These are phyloP conservation scores for Drosophila erecta DNA, from an alignment of 1,140 invertebrate species.

Conservation along the genomic window DNA sequence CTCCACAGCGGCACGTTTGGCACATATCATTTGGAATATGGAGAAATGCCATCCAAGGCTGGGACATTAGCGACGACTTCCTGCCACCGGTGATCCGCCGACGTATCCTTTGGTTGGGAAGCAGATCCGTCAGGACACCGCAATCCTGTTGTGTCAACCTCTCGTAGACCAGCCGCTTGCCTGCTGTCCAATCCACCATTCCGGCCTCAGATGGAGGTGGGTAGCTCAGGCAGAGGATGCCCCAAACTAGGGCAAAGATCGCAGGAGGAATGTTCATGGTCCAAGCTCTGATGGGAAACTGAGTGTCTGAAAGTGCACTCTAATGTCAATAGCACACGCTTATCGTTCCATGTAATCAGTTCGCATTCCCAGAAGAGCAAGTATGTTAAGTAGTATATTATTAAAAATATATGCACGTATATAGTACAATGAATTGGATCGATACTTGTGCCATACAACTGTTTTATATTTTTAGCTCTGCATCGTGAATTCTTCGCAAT, in stretches of 20 bases:
- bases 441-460: no score
- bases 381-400: background rate
- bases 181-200: background rate
- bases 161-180: background rate
- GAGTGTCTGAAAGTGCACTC: background rate
- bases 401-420: background rate
- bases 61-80: background rate
- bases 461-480: no score
- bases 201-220: background rate
- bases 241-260: background rate
- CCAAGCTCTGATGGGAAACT: background rate
- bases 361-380: background rate
- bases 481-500: background rate
- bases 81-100: background rate
- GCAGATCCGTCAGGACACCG: background rate
- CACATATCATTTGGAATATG: background rate
- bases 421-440: no score
- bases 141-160: background rate
- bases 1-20: constrained; percentile 2
- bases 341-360: background rate
- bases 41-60: constrained; percentile 6
- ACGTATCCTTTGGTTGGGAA: background rate
- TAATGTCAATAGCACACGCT: background rate
- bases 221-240: background rate
- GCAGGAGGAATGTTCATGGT: background rate